A percentile compares a stretch with the other conserved stretches of the same genome.
Evolutionary conservation across 2,888 invertebrate genomes (phyloP).

Genomic region (Ditylenchus weischeri): DNA sequence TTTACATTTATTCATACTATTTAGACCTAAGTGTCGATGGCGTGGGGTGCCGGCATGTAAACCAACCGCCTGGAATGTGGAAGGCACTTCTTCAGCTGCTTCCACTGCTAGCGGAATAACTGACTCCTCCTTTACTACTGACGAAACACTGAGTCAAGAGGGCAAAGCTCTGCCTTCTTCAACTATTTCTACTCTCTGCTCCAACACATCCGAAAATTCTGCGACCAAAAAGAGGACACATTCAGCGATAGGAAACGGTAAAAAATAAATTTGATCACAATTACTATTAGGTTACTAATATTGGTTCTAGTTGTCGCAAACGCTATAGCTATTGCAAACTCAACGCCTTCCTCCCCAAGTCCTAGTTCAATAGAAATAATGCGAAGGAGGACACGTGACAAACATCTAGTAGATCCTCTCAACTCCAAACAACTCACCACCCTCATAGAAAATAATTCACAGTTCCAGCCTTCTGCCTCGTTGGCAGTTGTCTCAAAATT

Average conservation of each 20-base stretch:
- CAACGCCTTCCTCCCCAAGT: not conserved
- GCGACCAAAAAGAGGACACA: not conserved
- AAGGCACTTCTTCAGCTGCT: not conserved
- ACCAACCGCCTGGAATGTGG: conserved; percentile 6
- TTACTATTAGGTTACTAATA: no score
- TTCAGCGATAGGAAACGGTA: not conserved
- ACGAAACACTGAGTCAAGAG: conserved; percentile 10
- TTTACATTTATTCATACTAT: no score
- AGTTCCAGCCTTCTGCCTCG: conserved; percentile 3
- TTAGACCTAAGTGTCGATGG: conserved; percentile 5
- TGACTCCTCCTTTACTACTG: conserved; percentile 17
- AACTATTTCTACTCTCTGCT: not conserved
- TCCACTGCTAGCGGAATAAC: conserved; percentile 15
- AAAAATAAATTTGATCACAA: no score
- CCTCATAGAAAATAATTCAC: not conserved
- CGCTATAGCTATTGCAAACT: not conserved
- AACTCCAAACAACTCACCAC: conserved; percentile 4
- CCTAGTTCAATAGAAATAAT: not conserved
- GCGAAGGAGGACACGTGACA: conserved; percentile 9
- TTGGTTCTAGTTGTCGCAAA: not conserved
- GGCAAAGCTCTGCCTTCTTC: not conserved
- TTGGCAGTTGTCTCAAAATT: not conserved
- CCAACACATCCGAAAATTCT: conserved; percentile 2
- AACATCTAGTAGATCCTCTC: not conserved
- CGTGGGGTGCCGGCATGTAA: conserved; percentile 1